These are phyloP conservation scores for Agrotis puta DNA, from an alignment of 2,888 invertebrate species.

Conservation along the genomic window DNA sequence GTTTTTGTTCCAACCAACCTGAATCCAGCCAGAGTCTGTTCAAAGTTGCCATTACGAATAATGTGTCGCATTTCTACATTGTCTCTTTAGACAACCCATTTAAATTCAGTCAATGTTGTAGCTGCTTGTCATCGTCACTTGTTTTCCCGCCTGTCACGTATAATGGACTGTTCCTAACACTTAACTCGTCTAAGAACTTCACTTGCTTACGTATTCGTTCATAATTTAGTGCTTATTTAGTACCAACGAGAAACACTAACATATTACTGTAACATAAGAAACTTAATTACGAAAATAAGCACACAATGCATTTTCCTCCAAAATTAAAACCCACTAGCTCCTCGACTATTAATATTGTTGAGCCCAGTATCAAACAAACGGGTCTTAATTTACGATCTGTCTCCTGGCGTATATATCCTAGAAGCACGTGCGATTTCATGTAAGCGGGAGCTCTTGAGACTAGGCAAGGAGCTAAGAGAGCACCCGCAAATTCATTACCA, in stretches of 20 bases:
- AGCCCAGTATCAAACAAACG: conserved; percentile 47
- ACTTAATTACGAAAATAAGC: conserved; percentile 26
- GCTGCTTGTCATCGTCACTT: not conserved
- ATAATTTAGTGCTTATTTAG: not conserved
- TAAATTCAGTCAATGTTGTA: not conserved
- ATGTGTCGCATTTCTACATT: no score
- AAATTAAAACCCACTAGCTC: conserved; percentile 35
- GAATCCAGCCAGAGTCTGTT: no score
- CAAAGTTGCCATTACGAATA: no score
- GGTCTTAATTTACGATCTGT: conserved; percentile 62
- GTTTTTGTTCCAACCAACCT: no score
- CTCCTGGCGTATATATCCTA: conserved; percentile 62
- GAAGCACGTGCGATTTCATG: conserved; percentile 54
- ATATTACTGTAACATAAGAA: not conserved
- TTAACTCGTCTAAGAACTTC: not conserved
- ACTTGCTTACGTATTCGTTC: not conserved
- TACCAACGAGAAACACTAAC: not conserved
- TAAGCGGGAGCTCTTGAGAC: conserved; percentile 55
- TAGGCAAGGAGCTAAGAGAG: conserved; percentile 47
- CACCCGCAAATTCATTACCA: conserved; percentile 62
- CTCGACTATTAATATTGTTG: conserved; percentile 46
- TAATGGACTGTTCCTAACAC: not conserved
- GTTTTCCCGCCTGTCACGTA: no score
- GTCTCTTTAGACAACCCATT: not conserved
- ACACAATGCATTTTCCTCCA: conserved; percentile 14